Percentiles rank a stretch among this genome's conserved stretches.
Conservation (phyloP, 2,888 invertebrate genomes). For the Cheilosia scutellata region DNA sequence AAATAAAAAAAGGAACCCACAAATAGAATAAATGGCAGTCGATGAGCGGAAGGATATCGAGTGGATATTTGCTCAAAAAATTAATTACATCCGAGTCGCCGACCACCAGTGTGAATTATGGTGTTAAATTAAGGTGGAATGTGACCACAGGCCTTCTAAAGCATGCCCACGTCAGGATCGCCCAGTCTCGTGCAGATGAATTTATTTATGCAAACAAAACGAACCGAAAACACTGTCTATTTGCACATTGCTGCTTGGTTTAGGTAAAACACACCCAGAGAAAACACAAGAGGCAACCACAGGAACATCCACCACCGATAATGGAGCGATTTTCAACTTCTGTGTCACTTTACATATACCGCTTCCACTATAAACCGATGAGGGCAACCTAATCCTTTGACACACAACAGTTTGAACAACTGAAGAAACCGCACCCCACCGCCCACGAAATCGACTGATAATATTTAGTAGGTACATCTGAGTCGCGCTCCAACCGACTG, state of each 20-base stretch:
- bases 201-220: conserved; percentile 54
- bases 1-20: neutral
- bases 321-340: conserved; percentile 63
- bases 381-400: conserved; percentile 62
- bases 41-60: conserved; percentile 41
- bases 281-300: conserved; percentile 39
- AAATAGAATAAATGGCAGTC: conserved; percentile 37
- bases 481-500: conserved; percentile 50
- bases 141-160: conserved; percentile 35
- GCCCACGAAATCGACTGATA: conserved; percentile 48
- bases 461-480: conserved; percentile 38
- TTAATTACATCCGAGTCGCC: conserved; percentile 54
- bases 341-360: conserved; percentile 46
- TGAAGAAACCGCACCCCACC: conserved; percentile 57
- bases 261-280: conserved; percentile 52
- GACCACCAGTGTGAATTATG: conserved; percentile 60
- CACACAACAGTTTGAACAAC: conserved; percentile 54
- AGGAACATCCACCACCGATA: conserved; percentile 61
- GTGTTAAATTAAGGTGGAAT: conserved; percentile 64
- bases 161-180: conserved; percentile 29
- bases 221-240: conserved; percentile 57
- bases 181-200: conserved; percentile 19
- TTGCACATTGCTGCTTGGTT: conserved; percentile 32
- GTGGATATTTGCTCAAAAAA: conserved; percentile 63
- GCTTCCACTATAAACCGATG: conserved; percentile 4